phyloP scores from a whole-genome alignment of 1,140 invertebrate genomes.

The Tetragnatha versicolor region DNA sequence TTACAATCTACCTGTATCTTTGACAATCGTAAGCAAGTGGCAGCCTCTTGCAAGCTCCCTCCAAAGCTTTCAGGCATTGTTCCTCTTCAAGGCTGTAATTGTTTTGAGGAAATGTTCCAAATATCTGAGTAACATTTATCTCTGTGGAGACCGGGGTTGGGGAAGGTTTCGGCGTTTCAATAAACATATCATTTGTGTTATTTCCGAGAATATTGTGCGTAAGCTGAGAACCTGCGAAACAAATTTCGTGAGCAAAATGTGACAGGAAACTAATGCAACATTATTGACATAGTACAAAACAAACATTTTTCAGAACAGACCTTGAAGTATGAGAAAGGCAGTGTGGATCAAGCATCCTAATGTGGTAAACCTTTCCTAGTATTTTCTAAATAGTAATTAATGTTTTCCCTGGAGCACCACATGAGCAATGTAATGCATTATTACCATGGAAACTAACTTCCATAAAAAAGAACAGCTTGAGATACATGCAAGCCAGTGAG shows the following conservation, averaged over 20 bases:
- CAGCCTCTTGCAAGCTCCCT: slow-evolving; percentile 91
- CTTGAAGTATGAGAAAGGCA: too few species aligned
- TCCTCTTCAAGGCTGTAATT: not conserved
- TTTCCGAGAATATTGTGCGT: slow-evolving; percentile 48
- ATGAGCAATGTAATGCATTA: too few species aligned
- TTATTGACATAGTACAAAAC: too few species aligned
- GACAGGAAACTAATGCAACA: not conserved
- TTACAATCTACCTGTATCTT: slow-evolving; percentile 75
- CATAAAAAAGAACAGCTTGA: too few species aligned
- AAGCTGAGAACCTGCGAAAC: slow-evolving; percentile 29
- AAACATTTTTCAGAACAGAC: too few species aligned
- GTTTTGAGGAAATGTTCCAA: slow-evolving; percentile 38
- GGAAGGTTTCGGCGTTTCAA: slow-evolving; percentile 4
- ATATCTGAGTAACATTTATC: slow-evolving; percentile 40
- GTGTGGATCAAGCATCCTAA: too few species aligned
- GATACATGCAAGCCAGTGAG: too few species aligned
- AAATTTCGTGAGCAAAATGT: not conserved
- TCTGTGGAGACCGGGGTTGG: not conserved
- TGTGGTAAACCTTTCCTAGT: too few species aligned
- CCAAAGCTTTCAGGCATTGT: slow-evolving; percentile 83
- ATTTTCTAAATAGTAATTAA: too few species aligned
- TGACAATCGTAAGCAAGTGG: slow-evolving; percentile 96
- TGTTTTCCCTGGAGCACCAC: too few species aligned
- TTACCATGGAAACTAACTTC: too few species aligned
- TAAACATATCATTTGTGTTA: slow-evolving; percentile 26